A percentile compares a stretch with the other conserved stretches of the same genome.
Conservation (phyloP, 2,888 invertebrate species). For the Synergus itoensis region DNA sequence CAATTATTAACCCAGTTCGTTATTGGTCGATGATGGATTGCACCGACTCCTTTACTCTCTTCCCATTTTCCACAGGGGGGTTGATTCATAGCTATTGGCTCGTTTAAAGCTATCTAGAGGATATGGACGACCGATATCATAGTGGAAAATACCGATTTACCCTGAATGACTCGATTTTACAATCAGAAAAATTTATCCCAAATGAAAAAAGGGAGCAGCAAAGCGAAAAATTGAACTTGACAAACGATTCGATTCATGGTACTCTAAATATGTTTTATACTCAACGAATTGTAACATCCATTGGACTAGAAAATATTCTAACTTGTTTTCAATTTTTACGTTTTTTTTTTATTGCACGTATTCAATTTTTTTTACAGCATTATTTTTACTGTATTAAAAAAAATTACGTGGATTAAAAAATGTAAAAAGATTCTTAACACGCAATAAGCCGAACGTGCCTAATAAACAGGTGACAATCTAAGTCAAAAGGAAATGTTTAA, state of each 20-base stretch:
- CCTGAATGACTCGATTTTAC: conserved; percentile 31
- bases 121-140: conserved; percentile 18
- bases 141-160: conserved; percentile 9
- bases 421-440: too few species aligned
- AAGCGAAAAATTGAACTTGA: conserved; percentile 29
- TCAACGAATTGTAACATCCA: not conserved
- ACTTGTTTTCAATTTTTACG: not conserved
- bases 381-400: too few species aligned
- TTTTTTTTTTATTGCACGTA: not conserved
- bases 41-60: conserved; percentile 18
- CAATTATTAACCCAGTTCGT: conserved; percentile 45
- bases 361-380: too few species aligned
- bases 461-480: not conserved
- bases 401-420: too few species aligned
- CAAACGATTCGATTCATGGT: not conserved
- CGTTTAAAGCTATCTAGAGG: conserved; percentile 26
- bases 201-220: conserved; percentile 17
- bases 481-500: not conserved
- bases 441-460: not conserved
- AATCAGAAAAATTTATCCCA: conserved; percentile 28
- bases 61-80: conserved; percentile 29
- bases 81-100: conserved; percentile 26
- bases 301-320: not conserved
- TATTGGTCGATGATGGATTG: conserved; percentile 44
- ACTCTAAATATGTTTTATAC: conserved; percentile 13